Evolutionary conservation across 2,113 vertebrate species (phyloP).

Genomic region (Vicugna pacos): DNA sequence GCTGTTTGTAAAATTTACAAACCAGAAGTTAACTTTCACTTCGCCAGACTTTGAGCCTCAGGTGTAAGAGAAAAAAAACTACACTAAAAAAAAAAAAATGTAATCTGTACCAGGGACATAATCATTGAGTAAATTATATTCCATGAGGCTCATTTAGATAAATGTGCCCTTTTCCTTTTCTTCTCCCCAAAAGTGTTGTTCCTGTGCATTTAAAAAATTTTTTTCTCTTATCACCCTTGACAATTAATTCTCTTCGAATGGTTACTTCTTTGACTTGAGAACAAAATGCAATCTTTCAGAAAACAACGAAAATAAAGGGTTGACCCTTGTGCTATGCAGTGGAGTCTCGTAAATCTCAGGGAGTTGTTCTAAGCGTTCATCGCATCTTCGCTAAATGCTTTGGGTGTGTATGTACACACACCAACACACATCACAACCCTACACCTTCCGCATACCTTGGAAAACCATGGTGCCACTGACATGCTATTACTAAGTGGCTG

Average conservation of each 20-base stretch:
- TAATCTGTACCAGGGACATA: neutral
- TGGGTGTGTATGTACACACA: too few species aligned
- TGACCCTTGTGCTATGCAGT: fast-evolving
- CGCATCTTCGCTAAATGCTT: too few species aligned
- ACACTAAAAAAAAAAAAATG: neutral
- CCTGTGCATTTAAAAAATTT: neutral
- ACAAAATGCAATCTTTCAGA: neutral
- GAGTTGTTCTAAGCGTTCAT: neutral
- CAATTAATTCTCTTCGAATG: neutral
- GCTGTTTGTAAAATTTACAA: neutral
- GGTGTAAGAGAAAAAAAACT: neutral
- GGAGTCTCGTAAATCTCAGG: neutral
- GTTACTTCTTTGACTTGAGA: neutral
- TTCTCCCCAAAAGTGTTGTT: neutral
- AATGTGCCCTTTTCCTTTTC: too few species aligned
- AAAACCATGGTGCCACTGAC: neutral
- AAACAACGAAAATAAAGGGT: neutral
- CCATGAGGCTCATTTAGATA: neutral
- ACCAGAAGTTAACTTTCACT: neutral
- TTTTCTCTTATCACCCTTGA: neutral
- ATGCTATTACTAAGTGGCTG: too few species aligned
- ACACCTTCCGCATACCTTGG: neutral
- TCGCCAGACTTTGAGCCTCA: neutral
- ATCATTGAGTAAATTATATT: neutral
- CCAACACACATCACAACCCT: neutral